phyloP scores from a whole-genome alignment of 2,888 invertebrate genomes.

The Cephalotes varians region DNA sequence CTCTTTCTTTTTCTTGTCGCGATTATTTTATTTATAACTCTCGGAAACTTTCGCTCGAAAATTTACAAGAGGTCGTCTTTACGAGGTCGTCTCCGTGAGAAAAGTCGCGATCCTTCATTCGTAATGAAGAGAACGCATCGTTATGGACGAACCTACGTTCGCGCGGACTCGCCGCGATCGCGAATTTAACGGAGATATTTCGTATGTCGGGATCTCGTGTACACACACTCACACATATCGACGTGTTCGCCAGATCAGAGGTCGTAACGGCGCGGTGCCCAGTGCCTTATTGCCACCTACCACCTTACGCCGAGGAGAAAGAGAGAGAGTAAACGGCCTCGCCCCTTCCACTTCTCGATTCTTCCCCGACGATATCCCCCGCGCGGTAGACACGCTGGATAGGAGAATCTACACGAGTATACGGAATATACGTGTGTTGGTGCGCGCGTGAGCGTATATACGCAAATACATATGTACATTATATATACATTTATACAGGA shows the following conservation, averaged over 20 bases:
- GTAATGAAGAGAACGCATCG: conserved; percentile 9
- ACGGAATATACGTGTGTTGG: conserved; percentile 24
- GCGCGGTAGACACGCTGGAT: conserved; percentile 20
- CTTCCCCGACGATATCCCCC: conserved; percentile 63
- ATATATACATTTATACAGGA: conserved; percentile 15
- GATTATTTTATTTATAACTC: not conserved
- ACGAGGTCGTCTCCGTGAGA: not conserved
- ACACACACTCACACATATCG: not conserved
- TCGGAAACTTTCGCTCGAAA: not conserved
- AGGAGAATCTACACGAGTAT: conserved; percentile 18
- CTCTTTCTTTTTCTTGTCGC: not conserved
- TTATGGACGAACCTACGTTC: not conserved
- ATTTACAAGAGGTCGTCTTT: not conserved
- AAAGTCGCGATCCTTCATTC: not conserved
- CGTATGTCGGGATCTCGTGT: not conserved
- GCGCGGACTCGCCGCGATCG: not conserved
- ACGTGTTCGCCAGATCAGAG: conserved; percentile 80
- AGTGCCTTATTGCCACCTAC: conserved; percentile 82
- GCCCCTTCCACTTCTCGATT: conserved; percentile 62
- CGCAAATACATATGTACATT: conserved; percentile 1
- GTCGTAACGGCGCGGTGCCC: conserved; percentile 84
- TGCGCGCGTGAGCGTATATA: conserved; percentile 10
- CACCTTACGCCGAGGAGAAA: conserved; percentile 63
- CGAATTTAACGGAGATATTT: conserved; percentile 1
- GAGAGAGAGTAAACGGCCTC: conserved; percentile 26